phyloP scores from a whole-genome alignment of 2,888 invertebrate genomes.

The Brachyptera risi region DNA sequence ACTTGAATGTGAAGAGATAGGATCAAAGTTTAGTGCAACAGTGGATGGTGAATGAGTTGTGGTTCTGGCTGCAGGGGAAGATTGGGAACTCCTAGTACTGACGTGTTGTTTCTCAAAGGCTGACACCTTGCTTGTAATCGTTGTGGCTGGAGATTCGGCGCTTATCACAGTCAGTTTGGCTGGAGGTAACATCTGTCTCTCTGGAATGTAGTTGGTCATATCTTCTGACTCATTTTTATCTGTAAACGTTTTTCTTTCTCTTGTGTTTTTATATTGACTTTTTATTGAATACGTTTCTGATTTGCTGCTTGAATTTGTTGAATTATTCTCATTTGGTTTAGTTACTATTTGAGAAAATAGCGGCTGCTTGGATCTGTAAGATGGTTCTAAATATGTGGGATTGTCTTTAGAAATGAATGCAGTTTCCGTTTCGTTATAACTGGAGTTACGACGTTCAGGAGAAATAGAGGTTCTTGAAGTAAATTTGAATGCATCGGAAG shows the following conservation, averaged over 20 bases:
- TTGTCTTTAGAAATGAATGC: not conserved
- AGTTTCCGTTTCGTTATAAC: not conserved
- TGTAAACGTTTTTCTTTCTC: not conserved
- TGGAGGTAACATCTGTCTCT: not conserved
- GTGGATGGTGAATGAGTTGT: not conserved
- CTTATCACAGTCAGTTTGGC: not conserved
- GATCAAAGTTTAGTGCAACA: not conserved
- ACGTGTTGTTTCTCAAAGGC: not conserved
- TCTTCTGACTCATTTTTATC: not conserved
- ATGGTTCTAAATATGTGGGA: not conserved
- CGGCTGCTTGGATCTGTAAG: not conserved
- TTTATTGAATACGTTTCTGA: not conserved
- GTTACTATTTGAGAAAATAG: not conserved
- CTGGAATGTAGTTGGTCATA: not conserved
- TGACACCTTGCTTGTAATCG: not conserved
- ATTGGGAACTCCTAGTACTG: not conserved
- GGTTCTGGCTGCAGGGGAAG: not conserved
- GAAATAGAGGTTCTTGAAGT: conserved; percentile 7
- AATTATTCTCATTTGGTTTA: too few relatives aligned
- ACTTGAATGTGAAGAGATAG: not conserved
- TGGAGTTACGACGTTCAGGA: conserved; percentile 1
- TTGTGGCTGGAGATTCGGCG: not conserved
- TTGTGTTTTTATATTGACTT: not conserved
- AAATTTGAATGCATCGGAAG: not conserved
- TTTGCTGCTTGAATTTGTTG: not conserved